Evolutionary conservation across 2,797 vertebrate species (phyloP), one percentile per base, ranked within the genome.

Genomic region (Microchirus variegatus): DNA sequence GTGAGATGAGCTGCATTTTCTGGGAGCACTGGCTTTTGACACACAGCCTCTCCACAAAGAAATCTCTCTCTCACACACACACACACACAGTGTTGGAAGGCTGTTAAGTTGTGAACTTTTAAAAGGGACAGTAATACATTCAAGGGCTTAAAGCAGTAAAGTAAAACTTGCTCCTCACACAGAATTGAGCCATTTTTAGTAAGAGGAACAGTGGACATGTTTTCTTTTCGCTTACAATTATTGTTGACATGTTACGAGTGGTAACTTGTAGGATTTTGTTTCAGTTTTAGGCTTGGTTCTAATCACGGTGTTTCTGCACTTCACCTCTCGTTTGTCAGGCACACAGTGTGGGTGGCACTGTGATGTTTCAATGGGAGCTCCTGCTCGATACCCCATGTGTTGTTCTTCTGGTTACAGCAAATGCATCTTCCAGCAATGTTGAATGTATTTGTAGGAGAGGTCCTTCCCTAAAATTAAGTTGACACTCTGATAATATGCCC

Each of bases 1-100:
- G 5, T 9, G 43, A 67, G 63, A 51, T 15, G 16, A 65, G 44
- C 40, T 26, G 38, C 10, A 26, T 54, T 76, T 78, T 75, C 41
- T 57, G 16, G 69, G 75, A 70, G 57, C 51, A 31, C 31, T 31
- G 31, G 8, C 31, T 31, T 31, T 31, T 31, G 62, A 79, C 40
- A 61, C 59, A n/a, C 15, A 35, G 44, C 9, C 69, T 45, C 37
- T 58, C 55, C 38, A 8, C 55, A 9, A n/a, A 43, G 37, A 16
- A 1, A 48, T 12, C n/a, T n/a, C 42, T 13, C 63, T 18, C 49
- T 22, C 15, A 12, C 10, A 15, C 15, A 11, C 40, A 41, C 2
- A 41, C 1, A 11, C 8, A 41, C 8, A 10, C 22, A 31, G 31
- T 31, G 31, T 8, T 40, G 10, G 16, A 55, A 38, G n/a, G 47